phyloP scores from a whole-genome alignment of 2,113 vertebrate genomes.

The Crocuta crocuta region DNA sequence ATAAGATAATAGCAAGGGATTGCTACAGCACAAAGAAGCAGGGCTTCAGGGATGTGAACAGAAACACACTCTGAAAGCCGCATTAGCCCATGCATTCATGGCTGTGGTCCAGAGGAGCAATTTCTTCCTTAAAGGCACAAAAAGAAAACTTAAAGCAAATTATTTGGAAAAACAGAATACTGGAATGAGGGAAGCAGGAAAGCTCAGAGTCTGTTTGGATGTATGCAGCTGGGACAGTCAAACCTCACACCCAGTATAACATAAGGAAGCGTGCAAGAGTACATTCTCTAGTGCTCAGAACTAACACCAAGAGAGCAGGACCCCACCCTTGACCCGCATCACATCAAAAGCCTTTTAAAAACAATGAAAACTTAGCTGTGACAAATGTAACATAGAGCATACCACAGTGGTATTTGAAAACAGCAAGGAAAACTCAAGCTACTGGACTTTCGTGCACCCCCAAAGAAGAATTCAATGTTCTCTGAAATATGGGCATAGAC shows the following conservation, averaged over 20 bases:
- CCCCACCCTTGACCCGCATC: too few species aligned
- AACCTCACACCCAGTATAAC: neutral
- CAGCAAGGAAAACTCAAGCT: neutral
- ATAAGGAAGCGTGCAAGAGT: neutral
- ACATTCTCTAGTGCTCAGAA: neutral
- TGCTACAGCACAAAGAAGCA: conserved; percentile 50
- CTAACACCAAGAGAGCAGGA: neutral
- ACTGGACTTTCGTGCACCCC: neutral
- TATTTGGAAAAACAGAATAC: conserved; percentile 53
- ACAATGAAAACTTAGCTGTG: neutral
- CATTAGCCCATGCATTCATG: neutral
- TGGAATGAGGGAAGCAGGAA: conserved; percentile 5
- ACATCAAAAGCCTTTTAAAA: neutral
- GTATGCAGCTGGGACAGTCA: neutral
- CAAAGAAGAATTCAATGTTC: neutral
- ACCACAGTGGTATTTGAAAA: neutral
- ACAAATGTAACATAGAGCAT: neutral
- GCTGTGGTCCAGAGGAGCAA: conserved; percentile 55
- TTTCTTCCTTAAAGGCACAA: conserved; percentile 58
- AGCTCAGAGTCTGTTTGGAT: neutral
- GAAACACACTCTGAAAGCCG: neutral
- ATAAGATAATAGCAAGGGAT: conserved; percentile 67
- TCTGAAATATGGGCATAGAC: neutral
- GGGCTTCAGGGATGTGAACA: conserved; percentile 11
- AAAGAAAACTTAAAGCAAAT: conserved; percentile 57